Percentiles rank a stretch among this genome's conserved stretches.
phyloP scores from a whole-genome alignment of 2,113 vertebrate genomes.

The Peromyscus polionotus region DNA sequence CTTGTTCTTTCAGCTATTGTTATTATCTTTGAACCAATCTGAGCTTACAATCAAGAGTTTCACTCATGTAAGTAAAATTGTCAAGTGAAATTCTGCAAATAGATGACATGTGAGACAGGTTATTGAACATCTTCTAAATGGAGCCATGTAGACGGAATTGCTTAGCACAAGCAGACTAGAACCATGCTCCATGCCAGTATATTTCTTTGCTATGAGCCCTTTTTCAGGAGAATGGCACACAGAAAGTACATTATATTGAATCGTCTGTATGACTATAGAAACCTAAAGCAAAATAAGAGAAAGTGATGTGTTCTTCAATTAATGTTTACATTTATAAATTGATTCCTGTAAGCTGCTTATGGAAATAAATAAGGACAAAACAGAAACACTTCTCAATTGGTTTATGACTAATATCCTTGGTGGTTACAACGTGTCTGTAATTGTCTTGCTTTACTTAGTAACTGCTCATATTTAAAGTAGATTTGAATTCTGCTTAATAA shows the following conservation, averaged over 20 bases:
- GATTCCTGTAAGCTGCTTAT: too few species aligned
- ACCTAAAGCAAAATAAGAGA: background rate
- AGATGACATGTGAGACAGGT: background rate
- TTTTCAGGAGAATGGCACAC: background rate
- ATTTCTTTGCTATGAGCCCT: background rate
- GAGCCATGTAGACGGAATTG: background rate
- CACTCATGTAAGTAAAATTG: background rate
- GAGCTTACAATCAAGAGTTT: background rate
- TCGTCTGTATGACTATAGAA: background rate
- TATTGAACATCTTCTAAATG: background rate
- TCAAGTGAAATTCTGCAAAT: background rate
- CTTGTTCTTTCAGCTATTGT: background rate
- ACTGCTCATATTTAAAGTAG: background rate
- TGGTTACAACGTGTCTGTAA: background rate
- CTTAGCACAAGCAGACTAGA: fast-evolving
- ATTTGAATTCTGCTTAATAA: background rate
- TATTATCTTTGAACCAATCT: background rate
- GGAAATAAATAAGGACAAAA: slow-evolving; percentile 10
- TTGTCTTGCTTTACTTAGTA: background rate
- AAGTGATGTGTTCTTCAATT: background rate
- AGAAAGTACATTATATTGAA: background rate
- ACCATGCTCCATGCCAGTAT: background rate
- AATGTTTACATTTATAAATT: background rate
- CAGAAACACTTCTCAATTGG: background rate
- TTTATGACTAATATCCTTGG: background rate